phyloP scores from a whole-genome alignment of 30 jellyfish, hydroid and myxozoan genomes.

The Nemopilema nomurai region DNA sequence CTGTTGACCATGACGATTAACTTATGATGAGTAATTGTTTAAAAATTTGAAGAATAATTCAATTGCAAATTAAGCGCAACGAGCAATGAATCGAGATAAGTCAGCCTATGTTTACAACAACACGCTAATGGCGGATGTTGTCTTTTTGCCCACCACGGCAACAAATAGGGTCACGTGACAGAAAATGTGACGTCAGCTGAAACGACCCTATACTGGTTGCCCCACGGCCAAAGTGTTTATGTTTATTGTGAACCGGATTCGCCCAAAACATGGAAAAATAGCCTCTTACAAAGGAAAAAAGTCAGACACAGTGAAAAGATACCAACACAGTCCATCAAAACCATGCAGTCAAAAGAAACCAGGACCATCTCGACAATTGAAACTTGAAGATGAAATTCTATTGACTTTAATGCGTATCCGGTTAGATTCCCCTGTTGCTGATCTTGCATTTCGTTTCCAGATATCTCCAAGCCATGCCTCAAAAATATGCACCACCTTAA shows the following conservation, averaged over 20 bases:
- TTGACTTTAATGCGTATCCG: neutral
- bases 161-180: too few species aligned
- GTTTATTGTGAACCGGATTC: neutral
- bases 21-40: too few species aligned
- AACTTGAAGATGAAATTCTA: neutral
- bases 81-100: too few species aligned
- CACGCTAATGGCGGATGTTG: too few species aligned
- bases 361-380: neutral
- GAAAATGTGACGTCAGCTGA: too few species aligned
- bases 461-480: neutral
- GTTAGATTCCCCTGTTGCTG: neutral
- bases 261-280: neutral
- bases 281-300: neutral
- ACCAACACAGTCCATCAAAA: neutral
- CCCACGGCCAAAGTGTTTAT: neutral
- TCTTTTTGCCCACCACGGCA: too few species aligned
- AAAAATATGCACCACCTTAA: neutral
- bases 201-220: neutral
- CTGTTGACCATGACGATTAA: too few species aligned
- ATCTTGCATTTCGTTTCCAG: neutral
- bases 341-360: neutral
- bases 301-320: neutral
- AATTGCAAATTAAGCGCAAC: too few species aligned
- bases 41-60: too few species aligned
- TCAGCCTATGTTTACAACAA: too few species aligned